Conservation (phyloP, 2,113 vertebrate species). For the Rhinopomastus cyanomelas region DNA sequence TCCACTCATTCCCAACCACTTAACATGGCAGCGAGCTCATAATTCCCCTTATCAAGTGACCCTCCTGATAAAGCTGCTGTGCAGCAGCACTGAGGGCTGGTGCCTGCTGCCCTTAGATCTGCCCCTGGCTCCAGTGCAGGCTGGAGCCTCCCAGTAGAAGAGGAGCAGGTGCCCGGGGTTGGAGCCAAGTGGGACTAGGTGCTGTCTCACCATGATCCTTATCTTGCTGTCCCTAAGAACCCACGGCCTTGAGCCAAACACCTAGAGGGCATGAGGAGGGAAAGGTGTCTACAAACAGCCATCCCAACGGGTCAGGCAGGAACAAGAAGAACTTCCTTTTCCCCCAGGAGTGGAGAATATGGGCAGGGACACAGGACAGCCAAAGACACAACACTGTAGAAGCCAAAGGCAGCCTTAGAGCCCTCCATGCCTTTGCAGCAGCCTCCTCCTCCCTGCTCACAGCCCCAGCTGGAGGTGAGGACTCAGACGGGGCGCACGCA, state of each 20-base stretch:
- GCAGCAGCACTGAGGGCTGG: neutral
- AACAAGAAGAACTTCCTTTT: neutral
- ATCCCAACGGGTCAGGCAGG: neutral
- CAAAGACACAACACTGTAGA: neutral
- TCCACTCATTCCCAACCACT: neutral
- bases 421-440: neutral
- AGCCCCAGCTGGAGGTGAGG: neutral
- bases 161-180: neutral
- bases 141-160: neutral
- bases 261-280: neutral
- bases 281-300: neutral
- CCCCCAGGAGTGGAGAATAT: neutral
- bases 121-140: neutral
- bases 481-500: neutral
- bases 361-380: neutral
- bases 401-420: neutral
- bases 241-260: neutral
- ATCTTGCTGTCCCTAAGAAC: neutral
- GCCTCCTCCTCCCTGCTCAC: neutral
- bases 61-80: conserved; percentile 29
- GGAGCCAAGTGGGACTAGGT: fast-evolving
- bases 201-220: neutral
- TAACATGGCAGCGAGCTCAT: conserved; percentile 18
- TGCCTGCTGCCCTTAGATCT: neutral
- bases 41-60: conserved; percentile 29